Conservation (phyloP, 2,888 invertebrate genomes). For the Erebia palarica region DNA sequence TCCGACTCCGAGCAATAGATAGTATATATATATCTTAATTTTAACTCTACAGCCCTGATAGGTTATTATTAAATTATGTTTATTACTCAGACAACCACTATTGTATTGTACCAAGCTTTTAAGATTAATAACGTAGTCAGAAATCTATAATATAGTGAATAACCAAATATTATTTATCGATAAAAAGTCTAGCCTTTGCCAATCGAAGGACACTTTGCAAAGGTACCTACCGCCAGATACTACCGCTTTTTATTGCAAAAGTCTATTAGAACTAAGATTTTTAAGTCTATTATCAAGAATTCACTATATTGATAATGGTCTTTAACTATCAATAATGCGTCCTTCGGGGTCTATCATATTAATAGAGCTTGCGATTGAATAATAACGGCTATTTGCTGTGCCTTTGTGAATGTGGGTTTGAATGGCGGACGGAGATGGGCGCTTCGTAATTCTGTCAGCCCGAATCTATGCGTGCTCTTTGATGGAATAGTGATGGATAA, state of each 20-base stretch:
- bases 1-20: too few species aligned
- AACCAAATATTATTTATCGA: background rate
- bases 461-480: slow-evolving; percentile 55
- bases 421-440: slow-evolving; percentile 74
- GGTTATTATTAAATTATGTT: too few species aligned
- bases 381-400: slow-evolving; percentile 77
- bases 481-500: slow-evolving; percentile 52
- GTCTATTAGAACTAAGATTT: slow-evolving; percentile 21
- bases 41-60: too few species aligned
- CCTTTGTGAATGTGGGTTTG: slow-evolving; percentile 74
- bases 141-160: background rate
- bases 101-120: too few species aligned
- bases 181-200: background rate
- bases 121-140: too few species aligned
- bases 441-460: slow-evolving; percentile 67
- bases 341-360: slow-evolving; percentile 58
- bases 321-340: slow-evolving; percentile 51
- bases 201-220: background rate
- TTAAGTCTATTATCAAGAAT: slow-evolving; percentile 30
- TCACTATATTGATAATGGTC: slow-evolving; percentile 39
- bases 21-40: too few species aligned
- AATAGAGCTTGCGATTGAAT: slow-evolving; percentile 62
- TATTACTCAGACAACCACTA: too few species aligned
- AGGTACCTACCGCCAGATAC: background rate
- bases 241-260: background rate